A percentile compares a stretch with the other conserved stretches of the same genome.
Evolutionary conservation across 2,888 invertebrate genomes (phyloP).

Genomic region (Tetramorium bicarinatum): DNA sequence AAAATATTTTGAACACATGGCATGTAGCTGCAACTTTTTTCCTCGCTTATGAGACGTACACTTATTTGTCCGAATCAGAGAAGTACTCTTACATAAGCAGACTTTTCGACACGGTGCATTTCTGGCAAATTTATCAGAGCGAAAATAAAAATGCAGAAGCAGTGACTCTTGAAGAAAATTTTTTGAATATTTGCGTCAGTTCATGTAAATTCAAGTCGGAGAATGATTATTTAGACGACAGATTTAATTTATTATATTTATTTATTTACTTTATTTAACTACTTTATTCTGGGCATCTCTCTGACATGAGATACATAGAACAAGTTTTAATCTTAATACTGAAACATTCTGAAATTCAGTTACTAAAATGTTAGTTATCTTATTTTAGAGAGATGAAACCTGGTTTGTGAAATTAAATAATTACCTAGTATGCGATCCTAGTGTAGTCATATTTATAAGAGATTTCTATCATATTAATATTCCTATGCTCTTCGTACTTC

Average conservation of each 20-base stretch:
- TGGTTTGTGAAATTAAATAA: neutral
- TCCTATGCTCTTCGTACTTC: neutral
- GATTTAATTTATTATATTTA: slow-evolving; percentile 15
- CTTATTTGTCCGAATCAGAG: slow-evolving; percentile 7
- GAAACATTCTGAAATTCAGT: neutral
- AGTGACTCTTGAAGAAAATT: neutral
- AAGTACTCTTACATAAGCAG: neutral
- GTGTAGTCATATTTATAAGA: neutral
- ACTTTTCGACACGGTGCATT: neutral
- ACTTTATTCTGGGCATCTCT: neutral
- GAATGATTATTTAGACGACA: neutral
- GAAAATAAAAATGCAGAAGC: slow-evolving; percentile 7
- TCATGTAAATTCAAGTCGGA: neutral
- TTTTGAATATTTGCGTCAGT: neutral
- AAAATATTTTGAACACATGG: slow-evolving; percentile 29
- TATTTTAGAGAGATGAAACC: neutral
- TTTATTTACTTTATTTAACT: neutral
- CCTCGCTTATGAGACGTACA: slow-evolving; percentile 1
- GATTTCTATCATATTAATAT: neutral
- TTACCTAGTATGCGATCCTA: neutral
- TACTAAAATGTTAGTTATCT: slow-evolving; percentile 21
- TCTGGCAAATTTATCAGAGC: neutral
- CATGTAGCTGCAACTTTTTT: neutral
- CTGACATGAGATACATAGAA: neutral
- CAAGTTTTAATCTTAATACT: neutral